Base-by-base conservation (phyloP, 2,888 invertebrate species). In the Luperina nickerlii region DNA sequence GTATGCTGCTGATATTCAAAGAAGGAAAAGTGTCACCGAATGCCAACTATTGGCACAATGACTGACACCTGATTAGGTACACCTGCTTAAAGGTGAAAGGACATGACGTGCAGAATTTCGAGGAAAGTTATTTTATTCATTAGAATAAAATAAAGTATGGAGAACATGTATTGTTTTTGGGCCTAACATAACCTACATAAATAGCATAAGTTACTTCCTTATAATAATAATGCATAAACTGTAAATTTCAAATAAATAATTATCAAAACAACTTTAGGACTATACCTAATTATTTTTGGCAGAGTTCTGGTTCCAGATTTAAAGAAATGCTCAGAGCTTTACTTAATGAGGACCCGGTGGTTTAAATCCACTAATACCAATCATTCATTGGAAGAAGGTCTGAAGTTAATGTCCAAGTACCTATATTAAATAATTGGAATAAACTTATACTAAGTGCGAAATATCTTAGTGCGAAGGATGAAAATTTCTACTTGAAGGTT, bases 1-100 rank as follows among this genome's bases (percentile, higher is more conserved):
- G 45, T 65, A 60, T 70, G 76, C 20, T 66, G 72, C 74, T 60
- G 83, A 62, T 73, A 81, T 86, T 80, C 76, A 84, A 84, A 72
- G 79, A 88, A 76, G 90, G 88, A 89, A 89, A 89, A 88, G 83
- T 85, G 83, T 76, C 75, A 75, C 78, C 54, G 78, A 79, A 82
- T 88, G 90, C 89, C 84, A 86, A 88, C 80, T 81, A 81, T 88
- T 87, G 79, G 85, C 83, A 83, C 88, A 73, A 78, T 80, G 83
- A 81, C 73, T 79, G 76, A 75, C 79, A 85, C 83, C 83, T 88
- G 78, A 83, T 88, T 88, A 83, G 66, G 60, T 68, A 45, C 77
- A 83, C 83, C 85, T 85, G 82, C 24, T 69, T 82, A 54, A 62
- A 80, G 51, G 72, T 54, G 74, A 77, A 81, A 76, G 45, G 69